A percentile compares a stretch with the other conserved stretches of the same genome.
These are phyloP conservation scores for Sinocyclocheilus anshuiensis DNA, from an alignment of 2,113 vertebrate species.

Conservation along the genomic window DNA sequence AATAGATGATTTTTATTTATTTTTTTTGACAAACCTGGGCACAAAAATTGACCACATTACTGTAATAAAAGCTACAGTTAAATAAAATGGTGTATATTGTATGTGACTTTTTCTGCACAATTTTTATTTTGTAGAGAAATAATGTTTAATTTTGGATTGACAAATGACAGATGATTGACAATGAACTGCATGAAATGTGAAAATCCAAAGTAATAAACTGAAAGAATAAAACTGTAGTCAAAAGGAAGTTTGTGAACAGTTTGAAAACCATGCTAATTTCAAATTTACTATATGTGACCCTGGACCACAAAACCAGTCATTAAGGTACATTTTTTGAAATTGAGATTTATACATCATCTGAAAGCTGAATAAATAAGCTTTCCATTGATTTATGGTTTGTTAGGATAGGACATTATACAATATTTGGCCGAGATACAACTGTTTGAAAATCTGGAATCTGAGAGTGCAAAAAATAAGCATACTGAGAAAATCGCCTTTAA, in stretches of 20 bases:
- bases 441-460: no score
- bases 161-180: neutral
- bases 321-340: no score
- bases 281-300: no score
- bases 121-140: neutral
- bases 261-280: neutral
- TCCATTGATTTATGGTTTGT: no score
- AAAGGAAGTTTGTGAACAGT: neutral
- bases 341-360: no score
- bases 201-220: neutral
- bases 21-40: neutral
- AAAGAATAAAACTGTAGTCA: neutral
- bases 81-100: neutral
- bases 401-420: no score
- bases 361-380: no score
- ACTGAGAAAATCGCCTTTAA: no score
- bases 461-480: no score
- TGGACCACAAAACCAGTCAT: no score
- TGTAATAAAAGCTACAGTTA: neutral
- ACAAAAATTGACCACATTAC: neutral
- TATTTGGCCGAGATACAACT: no score
- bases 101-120: neutral
- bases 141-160: neutral
- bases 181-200: neutral
- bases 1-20: neutral